Conservation (phyloP, 2,888 invertebrate genomes). For the Portevinia maculata region DNA sequence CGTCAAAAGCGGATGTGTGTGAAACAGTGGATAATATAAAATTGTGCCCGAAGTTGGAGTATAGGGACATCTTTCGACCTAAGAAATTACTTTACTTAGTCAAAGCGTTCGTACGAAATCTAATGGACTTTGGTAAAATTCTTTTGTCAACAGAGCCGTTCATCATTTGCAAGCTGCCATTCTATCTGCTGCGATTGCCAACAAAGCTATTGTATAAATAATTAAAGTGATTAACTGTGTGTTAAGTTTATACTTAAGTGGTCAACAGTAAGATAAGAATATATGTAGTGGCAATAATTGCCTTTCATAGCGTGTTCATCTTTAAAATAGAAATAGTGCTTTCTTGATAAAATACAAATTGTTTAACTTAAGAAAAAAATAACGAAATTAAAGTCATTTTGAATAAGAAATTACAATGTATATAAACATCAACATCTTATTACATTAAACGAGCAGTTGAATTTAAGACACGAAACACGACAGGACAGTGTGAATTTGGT, state of each 20-base stretch:
- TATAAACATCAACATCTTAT: no score
- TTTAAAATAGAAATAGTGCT: no score
- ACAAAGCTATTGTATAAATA: conserved; percentile 56
- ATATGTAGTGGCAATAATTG: no score
- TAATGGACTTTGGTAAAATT: conserved; percentile 41
- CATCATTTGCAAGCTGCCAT: conserved; percentile 51
- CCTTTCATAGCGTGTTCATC: no score
- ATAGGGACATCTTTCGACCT: conserved; percentile 62
- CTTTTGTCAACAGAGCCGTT: conserved; percentile 45
- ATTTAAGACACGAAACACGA: no score
- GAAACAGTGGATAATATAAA: conserved; percentile 81
- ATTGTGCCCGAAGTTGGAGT: conserved; percentile 79
- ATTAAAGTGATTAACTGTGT: conserved; percentile 26
- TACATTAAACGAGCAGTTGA: no score
- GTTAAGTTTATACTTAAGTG: conserved; percentile 2
- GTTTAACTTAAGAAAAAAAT: no score
- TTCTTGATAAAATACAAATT: no score
- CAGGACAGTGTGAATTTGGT: no score
- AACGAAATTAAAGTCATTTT: no score
- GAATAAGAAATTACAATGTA: no score
- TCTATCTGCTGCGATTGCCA: conserved; percentile 63
- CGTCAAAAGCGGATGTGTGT: conserved; percentile 81
- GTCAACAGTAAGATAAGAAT: no score
- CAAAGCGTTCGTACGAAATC: conserved; percentile 34
- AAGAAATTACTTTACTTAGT: conserved; percentile 45